Conservation (phyloP, 2,113 vertebrate genomes). For the Macheiramphus alcinus region DNA sequence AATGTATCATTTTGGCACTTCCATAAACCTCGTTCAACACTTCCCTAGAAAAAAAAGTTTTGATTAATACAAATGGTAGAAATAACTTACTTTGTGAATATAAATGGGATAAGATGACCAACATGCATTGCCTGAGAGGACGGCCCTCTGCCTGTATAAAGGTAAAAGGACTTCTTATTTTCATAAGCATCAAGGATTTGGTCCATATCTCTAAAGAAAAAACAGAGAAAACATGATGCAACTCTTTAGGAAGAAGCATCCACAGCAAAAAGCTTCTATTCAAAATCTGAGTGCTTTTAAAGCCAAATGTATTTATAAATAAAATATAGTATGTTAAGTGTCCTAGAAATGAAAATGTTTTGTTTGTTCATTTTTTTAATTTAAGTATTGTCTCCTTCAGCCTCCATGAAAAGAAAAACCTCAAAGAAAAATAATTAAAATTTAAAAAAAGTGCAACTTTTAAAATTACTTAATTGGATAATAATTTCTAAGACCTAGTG, state of each 20-base stretch:
- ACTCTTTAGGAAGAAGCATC: not conserved
- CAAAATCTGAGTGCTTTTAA: not conserved
- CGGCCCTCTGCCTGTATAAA: slow-evolving; percentile 94
- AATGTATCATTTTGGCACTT: not conserved
- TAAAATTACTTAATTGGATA: not conserved
- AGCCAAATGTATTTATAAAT: not conserved
- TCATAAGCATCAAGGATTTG: slow-evolving; percentile 91
- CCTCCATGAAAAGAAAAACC: not conserved
- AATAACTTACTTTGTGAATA: slow-evolving; percentile 93
- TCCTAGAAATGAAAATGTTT: not conserved
- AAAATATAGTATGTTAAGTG: not conserved
- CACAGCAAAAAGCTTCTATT: not conserved
- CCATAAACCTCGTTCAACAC: not conserved
- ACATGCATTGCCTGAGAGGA: slow-evolving; percentile 94
- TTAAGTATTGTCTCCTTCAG: not conserved
- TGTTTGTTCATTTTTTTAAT: not conserved
- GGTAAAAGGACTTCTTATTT: slow-evolving; percentile 92
- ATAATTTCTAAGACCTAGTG: not conserved
- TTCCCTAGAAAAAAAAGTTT: not conserved
- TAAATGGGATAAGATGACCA: slow-evolving; percentile 94
- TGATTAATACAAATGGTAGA: not conserved
- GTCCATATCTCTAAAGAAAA: slow-evolving; percentile 87
- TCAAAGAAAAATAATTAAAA: not conserved
- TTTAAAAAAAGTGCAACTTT: not conserved
- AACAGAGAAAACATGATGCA: not conserved